Percentiles rank a stretch among this genome's conserved stretches.
These are phyloP conservation scores for Zhuqinia jingwanae DNA, from an alignment of 2,888 invertebrate species.

Conservation along the genomic window DNA sequence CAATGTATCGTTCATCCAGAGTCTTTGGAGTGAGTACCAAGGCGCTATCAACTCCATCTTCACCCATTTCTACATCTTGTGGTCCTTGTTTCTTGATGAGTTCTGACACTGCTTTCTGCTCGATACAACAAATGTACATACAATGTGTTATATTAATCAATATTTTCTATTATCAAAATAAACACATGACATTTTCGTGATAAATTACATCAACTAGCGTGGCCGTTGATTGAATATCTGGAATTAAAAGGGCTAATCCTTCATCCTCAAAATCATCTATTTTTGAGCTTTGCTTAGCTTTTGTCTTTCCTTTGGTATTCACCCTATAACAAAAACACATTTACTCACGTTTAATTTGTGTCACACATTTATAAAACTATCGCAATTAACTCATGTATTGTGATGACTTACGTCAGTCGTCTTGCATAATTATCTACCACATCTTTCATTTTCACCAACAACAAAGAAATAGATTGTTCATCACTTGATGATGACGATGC, in stretches of 20 bases:
- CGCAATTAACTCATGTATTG: background rate
- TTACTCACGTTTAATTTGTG: too few relatives aligned
- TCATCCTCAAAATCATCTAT: constrained; percentile 90
- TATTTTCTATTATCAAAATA: too few relatives aligned
- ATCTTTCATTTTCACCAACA: constrained; percentile 92
- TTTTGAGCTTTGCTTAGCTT: constrained; percentile 80
- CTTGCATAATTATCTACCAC: constrained; percentile 96
- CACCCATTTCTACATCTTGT: constrained; percentile 77
- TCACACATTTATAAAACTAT: too few relatives aligned
- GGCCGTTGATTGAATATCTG: constrained; percentile 90
- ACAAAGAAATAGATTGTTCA: constrained; percentile 87
- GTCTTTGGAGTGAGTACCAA: constrained; percentile 82
- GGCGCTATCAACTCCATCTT: constrained; percentile 65
- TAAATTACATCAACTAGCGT: constrained; percentile 81
- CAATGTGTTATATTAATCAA: background rate
- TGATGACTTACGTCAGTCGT: constrained; percentile 89
- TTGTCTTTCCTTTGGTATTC: constrained; percentile 79
- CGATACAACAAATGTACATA: background rate
- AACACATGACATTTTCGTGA: too few relatives aligned
- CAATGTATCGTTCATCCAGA: constrained; percentile 89
- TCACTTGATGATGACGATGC: constrained; percentile 78
- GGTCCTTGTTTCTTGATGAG: constrained; percentile 73
- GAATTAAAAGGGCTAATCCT: constrained; percentile 92
- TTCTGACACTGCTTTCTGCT: constrained; percentile 75
- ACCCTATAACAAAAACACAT: constrained; percentile 55